A percentile compares a stretch with the other conserved stretches of the same genome.
These are phyloP conservation scores for Gymnoscopelus microlampas DNA, from an alignment of 2,797 vertebrate genomes.

Conservation along the genomic window DNA sequence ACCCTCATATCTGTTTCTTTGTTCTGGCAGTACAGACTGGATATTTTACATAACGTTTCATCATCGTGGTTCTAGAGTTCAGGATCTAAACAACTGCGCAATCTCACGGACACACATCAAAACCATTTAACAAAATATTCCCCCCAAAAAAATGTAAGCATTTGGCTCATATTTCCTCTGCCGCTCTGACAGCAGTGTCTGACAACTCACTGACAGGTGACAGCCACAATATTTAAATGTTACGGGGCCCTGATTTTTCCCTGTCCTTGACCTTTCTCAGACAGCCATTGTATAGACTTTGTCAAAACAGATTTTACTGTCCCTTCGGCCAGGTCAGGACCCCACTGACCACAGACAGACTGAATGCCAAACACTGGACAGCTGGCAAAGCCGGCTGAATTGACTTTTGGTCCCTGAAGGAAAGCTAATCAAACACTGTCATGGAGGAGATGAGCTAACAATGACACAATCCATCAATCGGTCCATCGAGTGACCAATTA, in stretches of 20 bases:
- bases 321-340: conserved; percentile 73
- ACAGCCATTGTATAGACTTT: conserved; percentile 56
- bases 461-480: conserved; percentile 66
- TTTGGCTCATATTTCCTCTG: conserved; percentile 3
- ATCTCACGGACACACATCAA: no score
- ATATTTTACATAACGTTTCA: no score
- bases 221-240: conserved; percentile 58
- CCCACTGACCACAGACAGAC: conserved; percentile 59
- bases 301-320: conserved; percentile 56
- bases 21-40: no score
- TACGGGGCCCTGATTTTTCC: conserved; percentile 54
- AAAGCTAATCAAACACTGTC: conserved; percentile 83
- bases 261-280: conserved; percentile 72
- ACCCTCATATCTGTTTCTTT: no score
- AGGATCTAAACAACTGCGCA: no score
- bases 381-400: conserved; percentile 64
- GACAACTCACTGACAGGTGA: conserved; percentile 25
- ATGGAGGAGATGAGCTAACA: conserved; percentile 55
- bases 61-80: no score
- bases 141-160: background rate
- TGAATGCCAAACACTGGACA: conserved; percentile 51
- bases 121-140: no score
- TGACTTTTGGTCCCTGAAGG: conserved; percentile 74
- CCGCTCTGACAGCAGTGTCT: conserved; percentile 32
- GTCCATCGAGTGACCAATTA: conserved; percentile 68